Evolutionary conservation across 1,140 invertebrate genomes (phyloP).

Genomic region (Caenorhabditis briggsae): DNA sequence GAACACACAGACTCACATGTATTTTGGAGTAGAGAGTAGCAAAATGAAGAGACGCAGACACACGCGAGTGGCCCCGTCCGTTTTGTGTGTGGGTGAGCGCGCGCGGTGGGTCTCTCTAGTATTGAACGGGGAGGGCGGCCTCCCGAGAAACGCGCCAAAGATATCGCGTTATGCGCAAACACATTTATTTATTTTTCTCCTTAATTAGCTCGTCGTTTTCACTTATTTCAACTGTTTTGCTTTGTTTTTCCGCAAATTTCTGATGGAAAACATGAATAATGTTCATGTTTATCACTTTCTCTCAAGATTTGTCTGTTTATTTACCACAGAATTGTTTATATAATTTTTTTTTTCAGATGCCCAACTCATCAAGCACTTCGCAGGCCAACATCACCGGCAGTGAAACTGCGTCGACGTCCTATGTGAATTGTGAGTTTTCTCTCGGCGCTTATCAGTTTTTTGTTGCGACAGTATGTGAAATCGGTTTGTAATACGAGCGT

Average conservation of each 20-base stretch:
- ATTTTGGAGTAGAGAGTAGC: too few species aligned
- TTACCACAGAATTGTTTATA: not conserved
- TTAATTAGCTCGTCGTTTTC: not conserved
- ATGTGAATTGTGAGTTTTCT: constrained; percentile 36
- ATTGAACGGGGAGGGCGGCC: too few species aligned
- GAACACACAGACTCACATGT: too few species aligned
- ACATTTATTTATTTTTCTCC: not conserved
- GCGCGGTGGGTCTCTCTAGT: not conserved
- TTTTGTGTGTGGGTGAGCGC: not conserved
- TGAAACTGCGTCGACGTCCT: constrained; percentile 40
- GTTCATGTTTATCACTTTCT: not conserved
- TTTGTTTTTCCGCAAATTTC: too few species aligned
- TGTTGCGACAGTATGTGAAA: too few species aligned
- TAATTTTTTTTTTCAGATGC: not conserved
- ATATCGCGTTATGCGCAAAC: not conserved
- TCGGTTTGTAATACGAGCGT: too few species aligned
- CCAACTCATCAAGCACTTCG: constrained; percentile 26
- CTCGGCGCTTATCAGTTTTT: not conserved
- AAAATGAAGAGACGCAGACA: too few species aligned
- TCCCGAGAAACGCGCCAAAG: not conserved
- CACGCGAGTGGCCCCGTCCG: too few species aligned
- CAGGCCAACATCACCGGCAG: constrained; percentile 3
- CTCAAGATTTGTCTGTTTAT: not conserved
- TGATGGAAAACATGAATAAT: too few species aligned
- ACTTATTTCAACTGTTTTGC: too few species aligned